Conservation (phyloP, 2,888 invertebrate species). For the Tiphia femorata region DNA sequence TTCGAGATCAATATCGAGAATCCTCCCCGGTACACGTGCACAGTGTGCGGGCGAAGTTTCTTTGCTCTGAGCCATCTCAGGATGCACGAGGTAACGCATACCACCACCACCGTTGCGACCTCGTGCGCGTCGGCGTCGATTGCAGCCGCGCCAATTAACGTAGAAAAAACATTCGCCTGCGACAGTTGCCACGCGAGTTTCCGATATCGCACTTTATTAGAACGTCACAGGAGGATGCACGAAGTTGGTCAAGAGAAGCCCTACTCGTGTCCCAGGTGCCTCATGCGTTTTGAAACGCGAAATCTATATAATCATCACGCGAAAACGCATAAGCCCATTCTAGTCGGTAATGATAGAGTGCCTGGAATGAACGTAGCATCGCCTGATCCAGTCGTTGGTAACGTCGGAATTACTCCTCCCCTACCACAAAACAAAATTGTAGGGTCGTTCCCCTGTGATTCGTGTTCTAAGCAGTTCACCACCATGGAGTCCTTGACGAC, state of each 20-base stretch:
- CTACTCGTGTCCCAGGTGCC: constrained; percentile 63
- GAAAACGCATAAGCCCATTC: constrained; percentile 59
- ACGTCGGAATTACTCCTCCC: background rate
- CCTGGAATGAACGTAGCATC: background rate
- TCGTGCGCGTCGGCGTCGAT: constrained; percentile 6
- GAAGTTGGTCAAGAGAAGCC: constrained; percentile 62
- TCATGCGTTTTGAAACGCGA: constrained; percentile 67
- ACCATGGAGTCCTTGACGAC: constrained; percentile 60
- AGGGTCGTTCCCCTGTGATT: constrained; percentile 58
- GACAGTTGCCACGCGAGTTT: constrained; percentile 65
- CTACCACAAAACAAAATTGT: constrained; percentile 26
- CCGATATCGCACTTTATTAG: constrained; percentile 64
- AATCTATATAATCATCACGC: constrained; percentile 67
- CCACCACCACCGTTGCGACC: constrained; percentile 7
- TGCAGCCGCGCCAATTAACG: constrained; percentile 20
- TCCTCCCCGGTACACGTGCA: constrained; percentile 56
- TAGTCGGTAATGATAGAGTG: constrained; percentile 21
- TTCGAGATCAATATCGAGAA: constrained; percentile 35
- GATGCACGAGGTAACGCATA: constrained; percentile 61
- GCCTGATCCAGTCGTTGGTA: constrained; percentile 8
- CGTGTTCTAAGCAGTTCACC: constrained; percentile 62
- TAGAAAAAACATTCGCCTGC: constrained; percentile 61
- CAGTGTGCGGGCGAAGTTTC: constrained; percentile 59
- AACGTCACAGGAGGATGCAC: constrained; percentile 65
- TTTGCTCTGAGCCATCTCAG: constrained; percentile 58